Evolutionary conservation across 2,888 invertebrate genomes (phyloP).

Genomic region (Allygus modestus): DNA sequence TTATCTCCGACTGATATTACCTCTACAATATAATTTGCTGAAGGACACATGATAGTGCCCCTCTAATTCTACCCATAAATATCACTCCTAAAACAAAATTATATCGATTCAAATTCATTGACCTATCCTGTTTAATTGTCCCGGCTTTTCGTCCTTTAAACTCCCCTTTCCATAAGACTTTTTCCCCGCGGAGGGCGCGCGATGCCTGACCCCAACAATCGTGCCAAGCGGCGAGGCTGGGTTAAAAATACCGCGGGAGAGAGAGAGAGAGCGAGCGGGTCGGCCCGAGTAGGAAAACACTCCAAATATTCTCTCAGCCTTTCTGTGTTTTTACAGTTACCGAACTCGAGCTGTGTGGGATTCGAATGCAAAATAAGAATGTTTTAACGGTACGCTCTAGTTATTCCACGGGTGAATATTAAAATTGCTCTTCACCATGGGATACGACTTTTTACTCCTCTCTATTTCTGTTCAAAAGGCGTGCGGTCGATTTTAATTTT

Average conservation of each 20-base stretch:
- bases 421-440: background rate
- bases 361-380: constrained; percentile 5
- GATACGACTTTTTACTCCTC: too few relatives aligned
- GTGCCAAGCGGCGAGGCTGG: constrained; percentile 7
- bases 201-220: background rate
- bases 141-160: too few relatives aligned
- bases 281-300: constrained; percentile 5
- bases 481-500: too few relatives aligned
- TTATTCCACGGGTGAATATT: background rate
- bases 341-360: constrained; percentile 3
- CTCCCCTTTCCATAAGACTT: background rate
- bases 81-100: too few relatives aligned
- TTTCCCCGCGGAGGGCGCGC: background rate
- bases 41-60: too few relatives aligned
- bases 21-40: too few relatives aligned
- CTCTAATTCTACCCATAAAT: too few relatives aligned
- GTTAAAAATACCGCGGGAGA: constrained; percentile 21
- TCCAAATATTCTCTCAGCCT: constrained; percentile 11
- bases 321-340: constrained; percentile 19
- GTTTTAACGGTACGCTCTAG: background rate
- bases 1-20: too few relatives aligned
- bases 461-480: too few relatives aligned
- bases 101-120: too few relatives aligned
- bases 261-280: constrained; percentile 24
- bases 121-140: too few relatives aligned